Percentiles rank a stretch among this genome's conserved stretches.
These are phyloP conservation scores for Ageneiosus marmoratus DNA, from an alignment of 2,113 vertebrate genomes.

Conservation along the genomic window DNA sequence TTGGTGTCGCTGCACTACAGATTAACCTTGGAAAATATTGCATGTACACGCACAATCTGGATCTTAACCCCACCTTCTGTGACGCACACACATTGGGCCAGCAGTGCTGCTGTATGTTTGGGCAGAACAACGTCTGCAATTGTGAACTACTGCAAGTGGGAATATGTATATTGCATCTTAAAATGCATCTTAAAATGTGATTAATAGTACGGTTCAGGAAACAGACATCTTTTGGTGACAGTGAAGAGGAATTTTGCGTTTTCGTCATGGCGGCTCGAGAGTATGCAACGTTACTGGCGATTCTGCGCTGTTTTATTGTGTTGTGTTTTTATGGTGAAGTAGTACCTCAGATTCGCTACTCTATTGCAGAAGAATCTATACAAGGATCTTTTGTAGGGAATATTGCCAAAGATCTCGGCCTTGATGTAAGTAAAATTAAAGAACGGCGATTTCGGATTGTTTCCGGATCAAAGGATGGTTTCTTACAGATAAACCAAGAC, in stretches of 20 bases:
- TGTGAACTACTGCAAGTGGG: not conserved
- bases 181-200: not conserved
- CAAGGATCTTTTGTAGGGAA: conserved; percentile 54
- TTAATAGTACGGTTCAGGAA: not conserved
- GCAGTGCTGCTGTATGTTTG: not conserved
- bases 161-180: not conserved
- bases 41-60: not conserved
- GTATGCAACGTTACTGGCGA: not conserved
- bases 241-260: not conserved
- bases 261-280: conserved; percentile 2
- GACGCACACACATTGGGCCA: not conserved
- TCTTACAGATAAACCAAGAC: conserved; percentile 54
- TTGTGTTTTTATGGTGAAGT: conserved; percentile 14
- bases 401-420: conserved; percentile 56
- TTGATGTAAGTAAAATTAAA: conserved; percentile 54
- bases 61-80: not conserved
- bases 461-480: conserved; percentile 42
- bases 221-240: not conserved
- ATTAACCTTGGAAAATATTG: not conserved
- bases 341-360: conserved; percentile 50
- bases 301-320: conserved; percentile 15
- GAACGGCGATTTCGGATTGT: conserved; percentile 50
- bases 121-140: not conserved
- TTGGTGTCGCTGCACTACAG: conserved; percentile 32
- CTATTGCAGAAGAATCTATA: conserved; percentile 51